Conservation (phyloP, 1,140 invertebrate species). For the Tenebrio molitor region DNA sequence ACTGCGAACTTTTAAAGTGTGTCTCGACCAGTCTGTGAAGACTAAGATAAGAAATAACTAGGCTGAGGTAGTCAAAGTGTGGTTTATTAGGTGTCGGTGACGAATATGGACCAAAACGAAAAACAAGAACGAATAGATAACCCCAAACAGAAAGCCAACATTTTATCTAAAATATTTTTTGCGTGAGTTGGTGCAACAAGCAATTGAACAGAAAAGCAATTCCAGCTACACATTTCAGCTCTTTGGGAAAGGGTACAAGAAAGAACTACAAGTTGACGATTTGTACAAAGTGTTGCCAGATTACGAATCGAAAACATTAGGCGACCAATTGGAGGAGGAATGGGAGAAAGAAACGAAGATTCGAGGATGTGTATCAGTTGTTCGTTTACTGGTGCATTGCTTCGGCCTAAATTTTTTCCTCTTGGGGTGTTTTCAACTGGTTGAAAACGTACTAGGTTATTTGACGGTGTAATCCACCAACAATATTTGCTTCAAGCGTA, state of each 20-base stretch:
- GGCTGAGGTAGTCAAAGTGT: no score
- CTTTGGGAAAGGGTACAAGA: slow-evolving; percentile 46
- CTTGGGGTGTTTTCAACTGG: slow-evolving; percentile 68
- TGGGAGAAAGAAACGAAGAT: slow-evolving; percentile 50
- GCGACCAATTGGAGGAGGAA: slow-evolving; percentile 51
- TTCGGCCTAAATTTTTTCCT: slow-evolving; percentile 70
- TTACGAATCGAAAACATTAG: slow-evolving; percentile 44
- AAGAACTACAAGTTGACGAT: slow-evolving; percentile 64
- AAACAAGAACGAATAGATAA: background rate
- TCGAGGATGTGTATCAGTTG: slow-evolving; percentile 68
- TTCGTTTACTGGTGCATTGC: slow-evolving; percentile 68
- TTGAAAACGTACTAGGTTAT: slow-evolving; percentile 69
- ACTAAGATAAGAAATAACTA: no score
- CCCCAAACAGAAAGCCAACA: slow-evolving; percentile 2
- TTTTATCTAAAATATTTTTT: background rate
- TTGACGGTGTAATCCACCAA: slow-evolving; percentile 66
- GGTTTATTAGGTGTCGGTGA: no score
- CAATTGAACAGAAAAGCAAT: background rate
- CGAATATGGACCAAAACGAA: slow-evolving; percentile 7
- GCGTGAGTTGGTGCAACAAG: slow-evolving; percentile 5
- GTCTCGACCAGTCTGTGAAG: no score
- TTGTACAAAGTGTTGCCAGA: slow-evolving; percentile 52
- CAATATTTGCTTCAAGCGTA: background rate
- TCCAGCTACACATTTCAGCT: slow-evolving; percentile 48
- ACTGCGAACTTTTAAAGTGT: no score